A percentile compares a stretch with the other conserved stretches of the same genome.
phyloP scores from a whole-genome alignment of 1,140 invertebrate genomes.

The Nylanderia fulva region DNA sequence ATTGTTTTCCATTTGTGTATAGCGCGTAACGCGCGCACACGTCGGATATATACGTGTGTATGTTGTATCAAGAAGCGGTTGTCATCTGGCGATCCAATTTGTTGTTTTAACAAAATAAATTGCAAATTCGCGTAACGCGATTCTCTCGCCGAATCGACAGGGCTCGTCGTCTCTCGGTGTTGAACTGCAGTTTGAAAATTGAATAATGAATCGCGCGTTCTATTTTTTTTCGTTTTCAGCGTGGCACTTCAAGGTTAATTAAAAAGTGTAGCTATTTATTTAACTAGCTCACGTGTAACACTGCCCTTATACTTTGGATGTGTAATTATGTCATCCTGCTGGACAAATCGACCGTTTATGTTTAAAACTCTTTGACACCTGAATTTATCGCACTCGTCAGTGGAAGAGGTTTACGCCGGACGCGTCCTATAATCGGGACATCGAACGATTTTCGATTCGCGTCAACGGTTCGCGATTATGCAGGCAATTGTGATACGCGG shows the following conservation, averaged over 20 bases:
- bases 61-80: conserved; percentile 44
- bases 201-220: conserved; percentile 50
- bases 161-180: neutral
- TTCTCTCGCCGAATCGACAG: conserved; percentile 38
- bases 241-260: conserved; percentile 57
- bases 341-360: neutral
- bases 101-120: conserved; percentile 61
- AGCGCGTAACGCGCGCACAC: neutral
- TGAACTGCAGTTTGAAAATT: conserved; percentile 51
- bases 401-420: conserved; percentile 1
- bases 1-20: conserved; percentile 24
- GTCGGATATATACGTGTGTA: neutral
- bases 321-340: conserved; percentile 38
- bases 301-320: conserved; percentile 39
- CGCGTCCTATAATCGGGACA: neutral
- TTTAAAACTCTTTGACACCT: conserved; percentile 43
- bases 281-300: conserved; percentile 22
- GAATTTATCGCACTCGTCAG: neutral
- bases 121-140: conserved; percentile 57
- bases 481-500: neutral
- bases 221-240: conserved; percentile 10
- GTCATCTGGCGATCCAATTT: conserved; percentile 51
- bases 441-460: neutral
- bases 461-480: neutral
- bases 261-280: conserved; percentile 58